Percentiles rank a stretch among this genome's conserved stretches.
phyloP scores from a whole-genome alignment of 2,797 vertebrate genomes.

The Xiphophorus birchmanni region DNA sequence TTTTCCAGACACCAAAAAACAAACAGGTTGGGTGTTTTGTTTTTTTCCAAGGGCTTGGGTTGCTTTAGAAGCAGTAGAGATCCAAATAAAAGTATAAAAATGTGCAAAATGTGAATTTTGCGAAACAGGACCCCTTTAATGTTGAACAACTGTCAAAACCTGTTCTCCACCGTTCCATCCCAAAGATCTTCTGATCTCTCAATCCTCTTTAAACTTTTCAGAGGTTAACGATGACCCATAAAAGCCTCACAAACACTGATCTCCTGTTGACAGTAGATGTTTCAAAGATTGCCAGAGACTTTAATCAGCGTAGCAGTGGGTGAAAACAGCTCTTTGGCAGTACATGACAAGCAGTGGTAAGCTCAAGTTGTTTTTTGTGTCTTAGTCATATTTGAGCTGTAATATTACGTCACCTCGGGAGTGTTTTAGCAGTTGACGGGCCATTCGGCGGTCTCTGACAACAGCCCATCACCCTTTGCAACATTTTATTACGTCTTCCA shows the following conservation, averaged over 20 bases:
- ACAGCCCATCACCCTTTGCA: background rate
- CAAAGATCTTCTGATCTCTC: background rate
- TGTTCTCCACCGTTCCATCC: background rate
- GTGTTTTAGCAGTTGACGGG: background rate
- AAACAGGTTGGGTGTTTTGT: too few relatives aligned
- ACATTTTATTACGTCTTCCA: conserved; percentile 45
- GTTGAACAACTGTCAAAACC: background rate
- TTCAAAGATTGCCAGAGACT: background rate
- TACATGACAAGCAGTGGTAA: background rate
- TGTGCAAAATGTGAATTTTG: too few relatives aligned
- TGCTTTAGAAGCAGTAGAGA: too few relatives aligned
- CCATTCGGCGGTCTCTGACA: background rate
- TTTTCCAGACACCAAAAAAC: too few relatives aligned
- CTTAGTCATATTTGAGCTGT: background rate
- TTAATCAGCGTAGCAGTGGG: background rate
- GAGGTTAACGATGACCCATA: background rate
- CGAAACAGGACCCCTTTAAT: too few relatives aligned
- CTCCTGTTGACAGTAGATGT: background rate
- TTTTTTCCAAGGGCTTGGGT: too few relatives aligned
- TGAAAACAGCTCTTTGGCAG: background rate
- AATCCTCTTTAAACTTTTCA: background rate
- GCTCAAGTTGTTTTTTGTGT: background rate
- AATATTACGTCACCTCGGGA: background rate
- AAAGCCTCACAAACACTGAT: background rate
- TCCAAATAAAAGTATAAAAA: too few relatives aligned